phyloP scores from a whole-genome alignment of 2,113 vertebrate genomes.

The Athene noctua region DNA sequence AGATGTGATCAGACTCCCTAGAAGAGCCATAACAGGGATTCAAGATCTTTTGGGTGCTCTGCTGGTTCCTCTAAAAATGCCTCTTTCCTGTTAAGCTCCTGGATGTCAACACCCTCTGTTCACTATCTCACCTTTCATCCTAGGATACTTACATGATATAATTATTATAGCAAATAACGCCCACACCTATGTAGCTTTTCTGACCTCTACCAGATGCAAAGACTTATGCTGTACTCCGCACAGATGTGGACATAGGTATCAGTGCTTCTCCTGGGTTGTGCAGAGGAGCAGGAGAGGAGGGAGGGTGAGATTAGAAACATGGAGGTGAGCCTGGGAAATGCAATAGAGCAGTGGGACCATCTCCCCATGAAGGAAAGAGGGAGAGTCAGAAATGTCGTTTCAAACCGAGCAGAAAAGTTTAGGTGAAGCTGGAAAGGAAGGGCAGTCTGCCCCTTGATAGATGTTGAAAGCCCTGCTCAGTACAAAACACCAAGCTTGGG shows the following conservation, averaged over 20 bases:
- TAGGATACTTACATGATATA: neutral
- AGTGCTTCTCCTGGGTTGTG: neutral
- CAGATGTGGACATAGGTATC: neutral
- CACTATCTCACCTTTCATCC: neutral
- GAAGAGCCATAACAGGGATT: neutral
- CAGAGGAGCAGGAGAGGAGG: neutral
- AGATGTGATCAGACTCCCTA: neutral
- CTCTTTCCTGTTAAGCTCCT: neutral
- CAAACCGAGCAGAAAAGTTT: neutral
- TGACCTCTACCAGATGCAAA: neutral
- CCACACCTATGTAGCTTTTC: neutral
- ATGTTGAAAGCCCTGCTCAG: neutral
- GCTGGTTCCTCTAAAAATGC: neutral
- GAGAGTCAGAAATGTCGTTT: neutral
- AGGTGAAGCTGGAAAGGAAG: neutral
- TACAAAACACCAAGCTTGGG: neutral
- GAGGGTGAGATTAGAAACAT: neutral
- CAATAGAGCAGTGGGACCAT: neutral
- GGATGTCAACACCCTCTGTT: neutral
- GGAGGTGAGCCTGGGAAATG: neutral
- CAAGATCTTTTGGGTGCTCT: neutral
- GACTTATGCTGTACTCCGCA: rapidly evolving
- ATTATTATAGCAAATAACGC: neutral
- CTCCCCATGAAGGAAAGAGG: neutral
- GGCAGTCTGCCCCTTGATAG: neutral